phyloP scores from a whole-genome alignment of 1,140 invertebrate genomes.

The Drosophila ohnishii region DNA sequence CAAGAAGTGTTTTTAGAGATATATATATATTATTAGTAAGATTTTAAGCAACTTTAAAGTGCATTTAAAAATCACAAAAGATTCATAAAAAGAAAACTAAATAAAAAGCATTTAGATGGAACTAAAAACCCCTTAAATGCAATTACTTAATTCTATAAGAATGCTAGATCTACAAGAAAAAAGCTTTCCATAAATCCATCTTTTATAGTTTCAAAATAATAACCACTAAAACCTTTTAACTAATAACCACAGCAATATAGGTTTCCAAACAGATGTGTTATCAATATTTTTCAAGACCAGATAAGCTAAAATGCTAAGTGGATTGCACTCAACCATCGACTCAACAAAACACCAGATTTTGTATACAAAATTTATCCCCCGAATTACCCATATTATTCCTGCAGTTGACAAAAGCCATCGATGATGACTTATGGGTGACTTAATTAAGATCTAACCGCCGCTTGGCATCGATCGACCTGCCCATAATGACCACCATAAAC shows the following conservation, averaged over 20 bases:
- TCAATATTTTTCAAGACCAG: neutral
- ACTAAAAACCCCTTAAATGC: too few relatives aligned
- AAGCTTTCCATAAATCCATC: neutral
- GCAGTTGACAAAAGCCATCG: slow-evolving; percentile 17
- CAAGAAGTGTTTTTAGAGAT: too few relatives aligned
- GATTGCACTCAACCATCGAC: slow-evolving; percentile 1
- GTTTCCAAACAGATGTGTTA: slow-evolving; percentile 22
- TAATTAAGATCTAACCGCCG: slow-evolving; percentile 34
- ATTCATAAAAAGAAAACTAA: too few relatives aligned
- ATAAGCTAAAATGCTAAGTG: slow-evolving; percentile 14
- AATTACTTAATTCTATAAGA: too few relatives aligned
- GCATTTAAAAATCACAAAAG: too few relatives aligned
- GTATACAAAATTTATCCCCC: neutral
- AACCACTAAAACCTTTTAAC: neutral
- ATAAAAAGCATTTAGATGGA: neutral
- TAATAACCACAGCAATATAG: neutral
- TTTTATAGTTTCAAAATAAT: neutral
- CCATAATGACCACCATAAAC: slow-evolving; percentile 56
- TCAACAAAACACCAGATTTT: too few relatives aligned
- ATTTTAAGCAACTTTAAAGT: too few relatives aligned
- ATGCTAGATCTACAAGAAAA: neutral
- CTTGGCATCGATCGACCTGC: slow-evolving; percentile 36
- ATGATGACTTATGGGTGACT: slow-evolving; percentile 38
- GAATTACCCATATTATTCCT: slow-evolving; percentile 1
- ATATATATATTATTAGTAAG: too few relatives aligned